Percentiles rank a stretch among this genome's conserved stretches.
These are phyloP conservation scores for Cloeon dipterum DNA, from an alignment of 2,888 invertebrate genomes.

Conservation along the genomic window DNA sequence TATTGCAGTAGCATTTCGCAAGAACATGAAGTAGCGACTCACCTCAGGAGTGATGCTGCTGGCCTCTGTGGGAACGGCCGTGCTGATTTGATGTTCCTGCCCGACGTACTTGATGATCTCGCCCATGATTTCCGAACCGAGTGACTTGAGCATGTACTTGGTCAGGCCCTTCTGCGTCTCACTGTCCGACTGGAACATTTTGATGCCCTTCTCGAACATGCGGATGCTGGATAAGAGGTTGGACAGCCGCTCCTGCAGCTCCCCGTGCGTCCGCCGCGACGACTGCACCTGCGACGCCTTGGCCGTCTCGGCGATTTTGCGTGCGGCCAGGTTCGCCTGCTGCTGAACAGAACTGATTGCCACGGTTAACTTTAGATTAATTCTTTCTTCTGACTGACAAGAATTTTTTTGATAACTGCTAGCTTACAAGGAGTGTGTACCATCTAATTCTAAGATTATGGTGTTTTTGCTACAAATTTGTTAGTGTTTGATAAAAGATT, in stretches of 20 bases:
- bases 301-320: constrained; percentile 47
- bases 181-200: constrained; percentile 12
- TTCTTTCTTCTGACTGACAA: constrained; percentile 1
- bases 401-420: too few relatives aligned
- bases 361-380: constrained; percentile 12
- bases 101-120: constrained; percentile 59
- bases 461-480: too few relatives aligned
- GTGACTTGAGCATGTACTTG: constrained; percentile 64
- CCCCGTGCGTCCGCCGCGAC: constrained; percentile 54
- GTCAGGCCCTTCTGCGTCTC: constrained; percentile 40
- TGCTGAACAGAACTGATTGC: constrained; percentile 41
- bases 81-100: constrained; percentile 29
- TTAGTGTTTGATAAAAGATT: too few relatives aligned
- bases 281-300: constrained; percentile 43
- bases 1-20: too few relatives aligned
- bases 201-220: constrained; percentile 59
- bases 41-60: neutral
- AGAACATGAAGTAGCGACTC: too few relatives aligned
- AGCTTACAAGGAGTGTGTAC: too few relatives aligned
- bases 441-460: too few relatives aligned
- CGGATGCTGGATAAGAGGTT: constrained; percentile 48
- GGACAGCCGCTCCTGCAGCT: constrained; percentile 63
- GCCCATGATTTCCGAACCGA: constrained; percentile 60
- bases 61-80: neutral
- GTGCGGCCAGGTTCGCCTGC: constrained; percentile 38